Percentiles rank a stretch among this genome's conserved stretches.
phyloP scores from a whole-genome alignment of 2,888 invertebrate genomes.

The Colletes collaris region DNA sequence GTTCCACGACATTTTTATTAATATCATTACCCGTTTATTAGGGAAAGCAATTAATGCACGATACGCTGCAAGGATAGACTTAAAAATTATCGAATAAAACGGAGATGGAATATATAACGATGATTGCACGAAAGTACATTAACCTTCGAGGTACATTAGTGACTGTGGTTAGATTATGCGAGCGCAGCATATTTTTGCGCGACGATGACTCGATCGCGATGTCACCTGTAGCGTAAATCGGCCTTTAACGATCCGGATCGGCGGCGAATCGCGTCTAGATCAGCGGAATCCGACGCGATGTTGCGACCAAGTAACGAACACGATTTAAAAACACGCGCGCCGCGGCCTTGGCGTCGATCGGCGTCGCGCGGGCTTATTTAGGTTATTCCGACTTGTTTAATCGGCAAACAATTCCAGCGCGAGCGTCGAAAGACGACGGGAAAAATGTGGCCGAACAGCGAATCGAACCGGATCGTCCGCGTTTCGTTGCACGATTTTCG shows the following conservation, averaged over 20 bases:
- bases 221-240: not conserved
- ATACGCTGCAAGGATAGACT: no score
- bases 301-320: conserved; percentile 54
- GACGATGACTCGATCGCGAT: not conserved
- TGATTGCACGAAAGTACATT: no score
- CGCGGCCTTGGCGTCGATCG: conserved; percentile 56
- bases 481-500: no score
- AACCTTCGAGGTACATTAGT: no score
- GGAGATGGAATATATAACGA: no score
- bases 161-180: no score
- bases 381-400: conserved; percentile 64
- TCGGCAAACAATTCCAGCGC: conserved; percentile 59
- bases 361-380: conserved; percentile 60
- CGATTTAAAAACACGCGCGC: conserved; percentile 52
- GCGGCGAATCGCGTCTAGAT: conserved; percentile 21
- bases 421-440: conserved; percentile 1
- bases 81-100: no score
- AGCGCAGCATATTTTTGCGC: no score
- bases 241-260: conserved; percentile 10
- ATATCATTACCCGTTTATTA: no score
- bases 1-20: no score
- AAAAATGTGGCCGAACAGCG: not conserved
- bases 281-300: conserved; percentile 44
- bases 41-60: no score
- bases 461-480: not conserved